A percentile compares a stretch with the other conserved stretches of the same genome.
Evolutionary conservation across 1,140 invertebrate species (phyloP).

Genomic region (Aplysia californica): DNA sequence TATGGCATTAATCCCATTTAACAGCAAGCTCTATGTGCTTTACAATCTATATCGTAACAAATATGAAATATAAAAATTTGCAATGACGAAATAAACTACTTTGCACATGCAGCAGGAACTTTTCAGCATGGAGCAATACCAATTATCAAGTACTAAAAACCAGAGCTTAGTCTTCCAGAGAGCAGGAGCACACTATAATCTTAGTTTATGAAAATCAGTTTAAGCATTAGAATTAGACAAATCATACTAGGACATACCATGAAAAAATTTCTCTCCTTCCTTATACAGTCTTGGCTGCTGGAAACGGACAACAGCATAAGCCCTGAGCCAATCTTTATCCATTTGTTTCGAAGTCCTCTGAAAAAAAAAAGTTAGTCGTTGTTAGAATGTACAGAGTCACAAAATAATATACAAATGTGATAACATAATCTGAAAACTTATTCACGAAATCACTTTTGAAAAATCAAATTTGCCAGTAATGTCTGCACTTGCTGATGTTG

Average conservation of each 20-base stretch:
- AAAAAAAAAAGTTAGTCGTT: constrained; percentile 30
- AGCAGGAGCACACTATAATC: neutral
- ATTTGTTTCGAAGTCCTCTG: constrained; percentile 72
- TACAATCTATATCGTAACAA: neutral
- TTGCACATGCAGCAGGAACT: no score
- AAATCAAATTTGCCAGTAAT: no score
- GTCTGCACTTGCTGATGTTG: no score
- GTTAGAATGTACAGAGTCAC: neutral
- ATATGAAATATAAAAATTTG: neutral
- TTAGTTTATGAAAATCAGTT: no score
- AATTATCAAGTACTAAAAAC: no score
- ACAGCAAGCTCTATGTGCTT: neutral
- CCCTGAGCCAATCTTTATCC: constrained; percentile 89
- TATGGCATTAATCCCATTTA: neutral
- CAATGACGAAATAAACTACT: no score
- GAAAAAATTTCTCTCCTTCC: constrained; percentile 79
- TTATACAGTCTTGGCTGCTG: constrained; percentile 92
- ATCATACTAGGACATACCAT: constrained; percentile 24
- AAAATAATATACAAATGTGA: constrained; percentile 1
- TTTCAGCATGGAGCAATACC: no score
- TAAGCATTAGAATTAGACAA: neutral
- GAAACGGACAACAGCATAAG: constrained; percentile 84
- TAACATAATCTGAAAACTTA: neutral
- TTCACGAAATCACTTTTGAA: neutral
- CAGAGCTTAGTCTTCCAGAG: neutral